Percentiles rank a stretch among this genome's conserved stretches.
These are phyloP conservation scores for Synergus gifuensis DNA, from an alignment of 2,888 invertebrate genomes.

Conservation along the genomic window DNA sequence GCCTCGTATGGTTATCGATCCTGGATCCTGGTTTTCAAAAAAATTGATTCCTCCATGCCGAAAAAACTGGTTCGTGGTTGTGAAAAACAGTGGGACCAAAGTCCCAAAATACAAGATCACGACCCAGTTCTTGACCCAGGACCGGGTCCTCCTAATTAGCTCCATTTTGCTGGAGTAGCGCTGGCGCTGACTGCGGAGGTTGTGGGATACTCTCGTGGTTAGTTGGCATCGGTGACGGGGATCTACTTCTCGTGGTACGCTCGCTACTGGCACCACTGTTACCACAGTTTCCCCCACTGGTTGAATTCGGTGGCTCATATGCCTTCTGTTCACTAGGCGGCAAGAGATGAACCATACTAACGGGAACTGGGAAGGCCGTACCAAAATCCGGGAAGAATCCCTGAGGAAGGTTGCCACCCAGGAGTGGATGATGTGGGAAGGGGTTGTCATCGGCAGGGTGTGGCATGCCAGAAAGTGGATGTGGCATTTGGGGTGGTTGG, in stretches of 20 bases:
- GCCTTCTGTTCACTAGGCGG: slow-evolving; percentile 88
- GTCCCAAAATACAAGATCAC: slow-evolving; percentile 15
- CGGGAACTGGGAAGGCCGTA: slow-evolving; percentile 89
- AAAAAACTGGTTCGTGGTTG: slow-evolving; percentile 44
- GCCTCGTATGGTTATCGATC: slow-evolving; percentile 43
- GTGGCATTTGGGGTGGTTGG: slow-evolving; percentile 69
- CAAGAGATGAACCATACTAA: slow-evolving; percentile 90
- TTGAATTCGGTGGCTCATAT: slow-evolving; percentile 81
- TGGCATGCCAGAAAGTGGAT: slow-evolving; percentile 65
- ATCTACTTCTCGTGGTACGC: slow-evolving; percentile 52
- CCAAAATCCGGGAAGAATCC: slow-evolving; percentile 91
- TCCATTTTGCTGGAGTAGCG: slow-evolving; percentile 88
- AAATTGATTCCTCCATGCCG: slow-evolving; percentile 45
- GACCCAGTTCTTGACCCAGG: slow-evolving; percentile 31
- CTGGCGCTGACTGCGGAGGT: slow-evolving; percentile 82
- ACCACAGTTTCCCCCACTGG: slow-evolving; percentile 76
- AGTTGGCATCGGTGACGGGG: slow-evolving; percentile 68
- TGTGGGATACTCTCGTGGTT: slow-evolving; percentile 75
- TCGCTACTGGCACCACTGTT: slow-evolving; percentile 50
- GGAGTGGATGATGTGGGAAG: slow-evolving; percentile 71
- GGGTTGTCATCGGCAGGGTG: slow-evolving; percentile 68
- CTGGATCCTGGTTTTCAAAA: slow-evolving; percentile 50
- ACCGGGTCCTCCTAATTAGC: slow-evolving; percentile 82
- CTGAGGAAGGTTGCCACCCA: slow-evolving; percentile 80
- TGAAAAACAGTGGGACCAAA: slow-evolving; percentile 42